Evolutionary conservation across 2,888 invertebrate genomes (phyloP).

Genomic region (Philopedon plagiatum): DNA sequence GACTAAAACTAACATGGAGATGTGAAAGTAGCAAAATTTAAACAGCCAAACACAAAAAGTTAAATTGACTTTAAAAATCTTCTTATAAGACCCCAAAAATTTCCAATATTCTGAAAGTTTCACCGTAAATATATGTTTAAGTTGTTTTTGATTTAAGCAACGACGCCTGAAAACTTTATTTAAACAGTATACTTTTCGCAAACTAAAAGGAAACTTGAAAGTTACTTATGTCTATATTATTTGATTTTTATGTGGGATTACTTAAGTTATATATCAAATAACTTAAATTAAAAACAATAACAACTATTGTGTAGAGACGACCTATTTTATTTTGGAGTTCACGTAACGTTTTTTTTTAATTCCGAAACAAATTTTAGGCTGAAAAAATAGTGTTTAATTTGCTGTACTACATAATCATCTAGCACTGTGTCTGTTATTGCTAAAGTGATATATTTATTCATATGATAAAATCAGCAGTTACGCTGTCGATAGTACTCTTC

Average conservation of each 20-base stretch:
- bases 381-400: too few species aligned
- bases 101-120: constrained; percentile 44
- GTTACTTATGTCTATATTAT: constrained; percentile 14
- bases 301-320: too few species aligned
- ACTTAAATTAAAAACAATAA: too few species aligned
- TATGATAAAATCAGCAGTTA: too few species aligned
- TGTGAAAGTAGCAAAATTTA: constrained; percentile 44
- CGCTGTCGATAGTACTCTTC: too few species aligned
- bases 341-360: too few species aligned
- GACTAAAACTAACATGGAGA: constrained; percentile 30
- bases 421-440: too few species aligned
- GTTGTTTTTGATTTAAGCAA: constrained; percentile 46
- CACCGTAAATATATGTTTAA: constrained; percentile 47
- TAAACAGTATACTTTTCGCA: constrained; percentile 31
- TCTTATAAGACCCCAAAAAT: constrained; percentile 40
- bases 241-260: not conserved
- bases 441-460: too few species aligned
- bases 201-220: constrained; percentile 23
- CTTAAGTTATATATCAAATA: too few species aligned
- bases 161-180: constrained; percentile 40
- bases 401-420: too few species aligned
- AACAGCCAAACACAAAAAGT: constrained; percentile 46
- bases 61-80: constrained; percentile 49
- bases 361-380: too few species aligned
- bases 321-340: too few species aligned